These are phyloP conservation scores for Zaprionus ornatus DNA, from an alignment of 1,140 invertebrate species.

Conservation along the genomic window DNA sequence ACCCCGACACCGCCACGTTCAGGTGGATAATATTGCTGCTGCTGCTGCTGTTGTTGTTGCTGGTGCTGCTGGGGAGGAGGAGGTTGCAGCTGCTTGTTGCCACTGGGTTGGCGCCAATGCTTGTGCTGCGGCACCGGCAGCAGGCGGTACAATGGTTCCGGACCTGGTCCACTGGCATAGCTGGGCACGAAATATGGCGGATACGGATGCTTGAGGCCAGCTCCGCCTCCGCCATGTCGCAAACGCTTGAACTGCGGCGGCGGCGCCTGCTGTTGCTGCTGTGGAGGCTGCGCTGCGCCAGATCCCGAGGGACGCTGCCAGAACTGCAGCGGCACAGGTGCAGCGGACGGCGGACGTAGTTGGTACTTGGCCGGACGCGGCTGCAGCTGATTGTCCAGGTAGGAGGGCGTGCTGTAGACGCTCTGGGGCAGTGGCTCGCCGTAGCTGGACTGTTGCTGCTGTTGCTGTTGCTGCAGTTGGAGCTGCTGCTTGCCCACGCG, in stretches of 20 bases:
- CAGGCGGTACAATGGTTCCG: slow-evolving; percentile 67
- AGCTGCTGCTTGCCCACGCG: slow-evolving; percentile 56
- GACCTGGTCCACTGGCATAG: slow-evolving; percentile 49
- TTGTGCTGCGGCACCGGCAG: slow-evolving; percentile 74
- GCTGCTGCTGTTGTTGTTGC: slow-evolving; percentile 80
- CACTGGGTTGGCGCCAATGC: slow-evolving; percentile 49
- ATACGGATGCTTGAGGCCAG: slow-evolving; percentile 39
- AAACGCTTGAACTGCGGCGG: slow-evolving; percentile 51
- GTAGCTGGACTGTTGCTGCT: slow-evolving; percentile 26
- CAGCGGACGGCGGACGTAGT: slow-evolving; percentile 42
- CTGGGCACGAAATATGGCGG: slow-evolving; percentile 66
- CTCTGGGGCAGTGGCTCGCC: slow-evolving; percentile 42
- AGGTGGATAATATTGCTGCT: slow-evolving; percentile 62
- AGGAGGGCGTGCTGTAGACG: slow-evolving; percentile 34
- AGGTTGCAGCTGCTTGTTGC: slow-evolving; percentile 75
- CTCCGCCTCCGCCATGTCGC: slow-evolving; percentile 34
- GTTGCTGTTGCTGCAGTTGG: slow-evolving; percentile 25
- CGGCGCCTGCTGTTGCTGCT: slow-evolving; percentile 22
- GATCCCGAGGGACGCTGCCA: slow-evolving; percentile 42
- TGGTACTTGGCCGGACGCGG: slow-evolving; percentile 39
- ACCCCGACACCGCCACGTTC: slow-evolving; percentile 36
- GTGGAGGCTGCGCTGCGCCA: background rate
- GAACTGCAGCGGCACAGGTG: slow-evolving; percentile 51
- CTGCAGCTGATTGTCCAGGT: slow-evolving; percentile 58
- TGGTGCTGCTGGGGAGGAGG: slow-evolving; percentile 71